These are phyloP conservation scores for Zeus faber DNA, from an alignment of 2,113 vertebrate genomes.

Conservation along the genomic window DNA sequence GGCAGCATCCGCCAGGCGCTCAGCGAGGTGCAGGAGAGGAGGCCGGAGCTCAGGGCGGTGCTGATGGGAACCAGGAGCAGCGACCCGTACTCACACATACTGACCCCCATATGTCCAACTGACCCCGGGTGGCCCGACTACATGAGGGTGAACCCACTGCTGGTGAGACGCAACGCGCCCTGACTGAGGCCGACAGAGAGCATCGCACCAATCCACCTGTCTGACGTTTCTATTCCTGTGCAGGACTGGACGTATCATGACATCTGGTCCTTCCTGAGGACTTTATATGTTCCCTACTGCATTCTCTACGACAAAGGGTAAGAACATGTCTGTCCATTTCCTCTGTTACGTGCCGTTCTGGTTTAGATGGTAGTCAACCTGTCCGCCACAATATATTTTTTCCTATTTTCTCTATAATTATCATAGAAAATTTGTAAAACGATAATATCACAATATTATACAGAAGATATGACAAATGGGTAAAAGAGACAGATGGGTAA, in stretches of 20 bases:
- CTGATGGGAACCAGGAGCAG: conserved; percentile 93
- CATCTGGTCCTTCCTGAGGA: conserved; percentile 92
- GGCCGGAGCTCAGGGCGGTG: conserved; percentile 82
- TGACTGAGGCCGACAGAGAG: not conserved
- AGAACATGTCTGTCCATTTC: conserved; percentile 42
- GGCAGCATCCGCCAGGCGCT: conserved; percentile 87
- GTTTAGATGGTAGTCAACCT: too few relatives aligned
- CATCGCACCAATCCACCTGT: too few relatives aligned
- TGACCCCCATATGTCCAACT: conserved; percentile 80
- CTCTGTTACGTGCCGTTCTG: too few relatives aligned
- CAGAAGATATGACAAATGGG: too few relatives aligned
- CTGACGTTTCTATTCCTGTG: not conserved
- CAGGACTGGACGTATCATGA: conserved; percentile 97
- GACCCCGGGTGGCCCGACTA: conserved; percentile 89
- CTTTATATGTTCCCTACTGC: conserved; percentile 90
- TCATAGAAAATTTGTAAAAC: too few relatives aligned
- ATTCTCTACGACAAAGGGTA: conserved; percentile 95
- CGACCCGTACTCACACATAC: conserved; percentile 86
- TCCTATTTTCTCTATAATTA: too few relatives aligned
- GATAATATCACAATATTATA: too few relatives aligned
- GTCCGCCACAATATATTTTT: too few relatives aligned
- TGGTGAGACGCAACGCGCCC: conserved; percentile 71
- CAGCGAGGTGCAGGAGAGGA: conserved; percentile 71
- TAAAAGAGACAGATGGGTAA: too few relatives aligned
- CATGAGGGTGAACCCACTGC: conserved; percentile 89